A percentile compares a stretch with the other conserved stretches of the same genome.
Evolutionary conservation across 2,888 invertebrate species (phyloP).

Genomic region (Pomacea canaliculata): DNA sequence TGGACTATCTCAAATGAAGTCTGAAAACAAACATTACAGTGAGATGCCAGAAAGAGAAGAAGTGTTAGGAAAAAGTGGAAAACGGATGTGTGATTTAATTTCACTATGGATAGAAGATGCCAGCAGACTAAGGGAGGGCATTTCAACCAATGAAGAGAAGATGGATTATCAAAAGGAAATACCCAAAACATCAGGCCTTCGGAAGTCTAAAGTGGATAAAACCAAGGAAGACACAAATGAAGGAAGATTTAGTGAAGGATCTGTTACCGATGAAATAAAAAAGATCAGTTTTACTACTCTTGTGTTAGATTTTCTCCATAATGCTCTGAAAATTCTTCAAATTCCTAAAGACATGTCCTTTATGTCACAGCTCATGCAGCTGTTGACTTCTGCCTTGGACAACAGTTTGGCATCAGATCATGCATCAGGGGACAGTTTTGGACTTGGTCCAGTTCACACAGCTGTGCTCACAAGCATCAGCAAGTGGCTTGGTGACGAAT

Average conservation of each 20-base stretch:
- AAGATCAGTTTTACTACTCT: background rate
- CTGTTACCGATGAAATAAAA: background rate
- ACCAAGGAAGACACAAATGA: background rate
- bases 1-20: no score
- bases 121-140: no score
- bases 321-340: background rate
- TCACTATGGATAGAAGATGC: no score
- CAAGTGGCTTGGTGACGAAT: conserved; percentile 52
- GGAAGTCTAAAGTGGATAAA: no score
- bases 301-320: conserved; percentile 5
- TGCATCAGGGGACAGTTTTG: background rate
- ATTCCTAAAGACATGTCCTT: background rate
- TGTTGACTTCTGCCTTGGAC: background rate
- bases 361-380: background rate
- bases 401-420: background rate
- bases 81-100: no score
- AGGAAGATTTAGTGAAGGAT: background rate
- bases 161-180: no score
- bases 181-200: no score
- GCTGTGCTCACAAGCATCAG: background rate
- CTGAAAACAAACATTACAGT: no score
- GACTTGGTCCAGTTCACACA: background rate
- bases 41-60: no score
- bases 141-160: no score
- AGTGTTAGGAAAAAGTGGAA: no score